Conservation (phyloP, 2,888 invertebrate species). For the Ochlodes sylvanus region DNA sequence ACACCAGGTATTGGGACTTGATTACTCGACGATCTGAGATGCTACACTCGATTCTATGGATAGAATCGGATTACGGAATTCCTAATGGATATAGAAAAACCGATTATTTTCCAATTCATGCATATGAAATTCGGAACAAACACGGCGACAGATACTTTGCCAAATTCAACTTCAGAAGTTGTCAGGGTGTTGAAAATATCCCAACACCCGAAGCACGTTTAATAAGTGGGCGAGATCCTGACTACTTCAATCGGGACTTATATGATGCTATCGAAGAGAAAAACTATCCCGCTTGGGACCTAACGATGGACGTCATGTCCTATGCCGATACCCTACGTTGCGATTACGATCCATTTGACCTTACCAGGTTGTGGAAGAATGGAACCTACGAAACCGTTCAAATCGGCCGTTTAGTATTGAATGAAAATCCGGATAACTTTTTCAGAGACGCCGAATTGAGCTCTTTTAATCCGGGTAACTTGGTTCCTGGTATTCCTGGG, state of each 20-base stretch:
- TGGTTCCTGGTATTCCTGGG: slow-evolving; percentile 71
- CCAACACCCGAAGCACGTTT: slow-evolving; percentile 85
- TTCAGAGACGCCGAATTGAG: slow-evolving; percentile 59
- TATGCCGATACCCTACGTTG: slow-evolving; percentile 53
- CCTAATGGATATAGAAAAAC: slow-evolving; percentile 95
- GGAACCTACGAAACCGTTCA: slow-evolving; percentile 61
- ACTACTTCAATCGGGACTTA: slow-evolving; percentile 93
- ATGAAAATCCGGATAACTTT: slow-evolving; percentile 60
- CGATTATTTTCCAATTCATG: slow-evolving; percentile 96
- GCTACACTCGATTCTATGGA: slow-evolving; percentile 90
- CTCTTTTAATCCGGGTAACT: slow-evolving; percentile 62
- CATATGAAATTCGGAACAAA: slow-evolving; percentile 93
- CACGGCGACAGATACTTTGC: slow-evolving; percentile 89
- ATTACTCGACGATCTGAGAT: slow-evolving; percentile 91
- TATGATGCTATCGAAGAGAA: slow-evolving; percentile 93
- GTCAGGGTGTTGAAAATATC: slow-evolving; percentile 93
- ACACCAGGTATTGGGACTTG: slow-evolving; percentile 95
- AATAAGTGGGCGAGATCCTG: slow-evolving; percentile 89
- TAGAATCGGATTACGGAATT: slow-evolving; percentile 94
- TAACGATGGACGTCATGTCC: slow-evolving; percentile 66
- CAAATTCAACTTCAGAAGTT: slow-evolving; percentile 95
- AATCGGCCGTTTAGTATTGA: slow-evolving; percentile 60
- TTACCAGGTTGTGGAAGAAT: slow-evolving; percentile 64
- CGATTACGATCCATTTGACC: slow-evolving; percentile 68
- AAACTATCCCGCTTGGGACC: slow-evolving; percentile 68